Percentiles rank a stretch among this genome's conserved stretches.
Evolutionary conservation across 64 coral and sea anemone genomes (phyloP).

Genomic region (Stichodactyla helianthus): DNA sequence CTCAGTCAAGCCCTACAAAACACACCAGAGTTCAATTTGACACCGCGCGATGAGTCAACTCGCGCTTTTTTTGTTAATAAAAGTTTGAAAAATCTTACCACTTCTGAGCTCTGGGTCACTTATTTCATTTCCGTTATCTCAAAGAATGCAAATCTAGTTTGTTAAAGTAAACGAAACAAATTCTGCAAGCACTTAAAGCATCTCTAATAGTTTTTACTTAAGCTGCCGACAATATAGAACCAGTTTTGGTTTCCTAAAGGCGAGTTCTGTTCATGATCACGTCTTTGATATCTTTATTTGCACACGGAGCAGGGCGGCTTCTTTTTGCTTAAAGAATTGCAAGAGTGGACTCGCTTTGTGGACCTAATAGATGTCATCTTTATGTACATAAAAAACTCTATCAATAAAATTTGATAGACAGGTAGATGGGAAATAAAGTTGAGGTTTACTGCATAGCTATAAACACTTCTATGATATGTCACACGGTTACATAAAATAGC

Average conservation of each 20-base stretch:
- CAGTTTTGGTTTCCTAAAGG: not conserved
- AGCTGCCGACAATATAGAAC: not conserved
- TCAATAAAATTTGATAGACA: conserved; percentile 1
- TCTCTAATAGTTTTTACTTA: not conserved
- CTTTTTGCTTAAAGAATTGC: not conserved
- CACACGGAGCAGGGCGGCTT: not conserved
- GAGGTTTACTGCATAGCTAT: not conserved
- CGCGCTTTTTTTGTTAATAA: not conserved
- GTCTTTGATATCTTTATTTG: not conserved
- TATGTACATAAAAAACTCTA: conserved; percentile 17
- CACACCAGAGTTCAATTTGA: not conserved
- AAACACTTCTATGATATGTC: not conserved
- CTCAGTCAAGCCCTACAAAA: not conserved
- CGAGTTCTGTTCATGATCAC: not conserved
- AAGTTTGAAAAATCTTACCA: not conserved
- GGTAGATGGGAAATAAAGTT: not conserved
- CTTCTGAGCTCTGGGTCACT: not conserved
- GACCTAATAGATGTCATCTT: conserved; percentile 11
- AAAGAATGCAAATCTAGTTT: not conserved
- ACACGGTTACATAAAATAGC: not conserved
- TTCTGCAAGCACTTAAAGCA: not conserved
- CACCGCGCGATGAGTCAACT: not conserved
- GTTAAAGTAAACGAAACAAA: not conserved
- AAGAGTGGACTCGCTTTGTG: not conserved
- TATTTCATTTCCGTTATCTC: not conserved